These are phyloP conservation scores for Peromyscus polionotus DNA, from an alignment of 2,113 vertebrate genomes.

Conservation along the genomic window DNA sequence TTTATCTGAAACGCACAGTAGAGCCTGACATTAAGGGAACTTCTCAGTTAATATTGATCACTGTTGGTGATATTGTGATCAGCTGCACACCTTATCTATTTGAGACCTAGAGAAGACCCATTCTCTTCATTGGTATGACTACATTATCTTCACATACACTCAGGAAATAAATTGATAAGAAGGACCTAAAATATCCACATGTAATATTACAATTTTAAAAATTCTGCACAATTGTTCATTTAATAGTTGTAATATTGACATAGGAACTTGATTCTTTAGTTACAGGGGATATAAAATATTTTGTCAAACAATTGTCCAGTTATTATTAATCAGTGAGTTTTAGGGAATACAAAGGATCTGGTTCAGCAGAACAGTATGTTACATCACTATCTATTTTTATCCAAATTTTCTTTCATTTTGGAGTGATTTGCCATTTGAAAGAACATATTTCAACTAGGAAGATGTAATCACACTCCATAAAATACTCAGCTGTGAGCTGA, in stretches of 20 bases:
- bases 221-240: neutral
- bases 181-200: neutral
- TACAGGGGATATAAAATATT: neutral
- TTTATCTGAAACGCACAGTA: neutral
- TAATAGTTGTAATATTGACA: neutral
- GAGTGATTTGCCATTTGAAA: neutral
- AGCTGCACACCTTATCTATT: neutral
- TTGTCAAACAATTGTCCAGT: neutral
- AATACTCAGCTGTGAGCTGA: neutral
- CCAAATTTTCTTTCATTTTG: slow-evolving; percentile 8
- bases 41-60: neutral
- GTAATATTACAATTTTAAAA: neutral
- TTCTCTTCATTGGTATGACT: neutral
- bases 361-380: neutral
- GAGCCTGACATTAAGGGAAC: neutral
- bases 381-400: neutral
- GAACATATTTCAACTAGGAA: neutral
- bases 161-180: neutral
- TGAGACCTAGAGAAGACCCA: neutral
- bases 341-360: neutral
- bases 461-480: neutral
- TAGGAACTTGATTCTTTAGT: neutral
- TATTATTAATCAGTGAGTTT: slow-evolving; percentile 16
- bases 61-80: neutral
- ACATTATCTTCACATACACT: neutral